Conservation (phyloP, 2,888 invertebrate species). For the Drosophila buzzatii region DNA sequence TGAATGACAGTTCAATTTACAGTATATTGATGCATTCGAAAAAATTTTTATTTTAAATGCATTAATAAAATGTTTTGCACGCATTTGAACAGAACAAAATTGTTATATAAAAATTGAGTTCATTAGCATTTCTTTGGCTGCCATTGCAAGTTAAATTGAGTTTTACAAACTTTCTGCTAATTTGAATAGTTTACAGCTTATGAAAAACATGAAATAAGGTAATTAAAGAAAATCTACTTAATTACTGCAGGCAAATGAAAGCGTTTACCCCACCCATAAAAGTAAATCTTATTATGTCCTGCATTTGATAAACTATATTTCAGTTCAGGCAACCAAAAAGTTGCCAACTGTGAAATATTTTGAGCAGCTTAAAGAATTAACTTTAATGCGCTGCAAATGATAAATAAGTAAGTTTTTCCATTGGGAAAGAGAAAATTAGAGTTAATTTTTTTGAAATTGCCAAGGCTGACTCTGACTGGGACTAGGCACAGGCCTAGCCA, state of each 20-base stretch:
- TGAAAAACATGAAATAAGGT: not conserved
- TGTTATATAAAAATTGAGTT: not conserved
- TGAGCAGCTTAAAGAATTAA: not conserved
- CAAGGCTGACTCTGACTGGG: not conserved
- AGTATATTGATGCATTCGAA: no score
- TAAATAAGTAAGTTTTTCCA: not conserved
- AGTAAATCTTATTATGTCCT: not conserved
- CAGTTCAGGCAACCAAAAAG: not conserved
- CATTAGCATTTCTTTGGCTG: not conserved
- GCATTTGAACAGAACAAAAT: not conserved
- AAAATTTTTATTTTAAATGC: no score
- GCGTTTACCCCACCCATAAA: no score
- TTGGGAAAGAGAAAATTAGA: conserved; percentile 16
- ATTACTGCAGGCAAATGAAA: not conserved
- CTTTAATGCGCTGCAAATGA: not conserved
- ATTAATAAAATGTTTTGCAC: no score
- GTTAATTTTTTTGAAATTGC: conserved; percentile 2
- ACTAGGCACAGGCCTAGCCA: conserved; percentile 1
- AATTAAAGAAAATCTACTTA: not conserved
- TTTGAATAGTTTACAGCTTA: not conserved
- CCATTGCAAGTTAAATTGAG: not conserved
- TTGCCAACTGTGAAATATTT: not conserved
- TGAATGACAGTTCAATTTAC: no score
- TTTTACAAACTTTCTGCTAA: not conserved
- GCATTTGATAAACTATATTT: not conserved